Evolutionary conservation across 2,888 invertebrate species (phyloP), one percentile per base, ranked within the genome.

Genomic region (Drosophila glabriapex): DNA sequence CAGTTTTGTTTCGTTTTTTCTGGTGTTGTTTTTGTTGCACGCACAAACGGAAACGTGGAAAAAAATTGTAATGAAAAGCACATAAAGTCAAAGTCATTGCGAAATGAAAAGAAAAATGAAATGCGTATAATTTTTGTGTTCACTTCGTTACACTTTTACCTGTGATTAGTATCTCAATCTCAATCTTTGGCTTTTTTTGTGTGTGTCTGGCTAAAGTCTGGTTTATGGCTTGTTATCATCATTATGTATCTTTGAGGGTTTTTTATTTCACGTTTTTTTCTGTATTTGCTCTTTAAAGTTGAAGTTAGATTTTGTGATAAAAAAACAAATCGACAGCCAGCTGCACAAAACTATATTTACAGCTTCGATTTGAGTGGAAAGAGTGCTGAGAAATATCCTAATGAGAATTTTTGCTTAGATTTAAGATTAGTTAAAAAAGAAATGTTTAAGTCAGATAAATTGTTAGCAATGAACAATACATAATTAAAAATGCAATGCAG

Each of bases 111-210:
- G 54, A 60, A 62, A 70, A 66, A 35, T 46, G 46, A 82, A 74
- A 77, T 85, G 83, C 89, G 83, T 88, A 59, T 80, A 83, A 88
- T 85, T 70, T 71, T 65, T 66, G 29, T 61, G 56, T 67, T 66
- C 71, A 58, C 39, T 85, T 89, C 71, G 80, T 73, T 85, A 85
- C 82, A 82, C 85, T 85, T 84, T 85, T 85, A 74, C 82, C 68
- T 37, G 31, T 35, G 58, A 78, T 78, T 66, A 61, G 56, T 73
- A 74, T 74, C 68, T 79, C 43, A 49, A 28, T 22, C n/a, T 35
- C 19, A 37, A 55, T 55, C 5, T 39, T 28, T 19, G 31, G 0
- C 22, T 19, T n/a, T 39, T 55, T 28, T 29, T 25, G 43, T 35
- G 33, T 55, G 46, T n/a, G 52, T 22, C 25, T 29, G 37, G 22